Conservation (phyloP, 2,797 vertebrate genomes). For the Oceanodroma leucorhoa region DNA sequence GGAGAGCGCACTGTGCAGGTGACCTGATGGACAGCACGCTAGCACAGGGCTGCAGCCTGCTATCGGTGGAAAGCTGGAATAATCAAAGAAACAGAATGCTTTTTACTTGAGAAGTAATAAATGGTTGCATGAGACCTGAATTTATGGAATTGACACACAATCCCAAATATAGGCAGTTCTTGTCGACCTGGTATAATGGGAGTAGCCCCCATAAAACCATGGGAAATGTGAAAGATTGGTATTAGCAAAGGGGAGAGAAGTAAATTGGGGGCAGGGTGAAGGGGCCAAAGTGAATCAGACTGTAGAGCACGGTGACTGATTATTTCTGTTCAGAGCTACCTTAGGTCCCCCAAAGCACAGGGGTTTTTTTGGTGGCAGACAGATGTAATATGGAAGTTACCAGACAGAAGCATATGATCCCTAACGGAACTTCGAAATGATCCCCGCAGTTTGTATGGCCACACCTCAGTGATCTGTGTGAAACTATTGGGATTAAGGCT, state of each 20-base stretch:
- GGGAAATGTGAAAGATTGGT: accelerated
- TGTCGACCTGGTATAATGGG: neutral
- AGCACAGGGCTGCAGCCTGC: neutral
- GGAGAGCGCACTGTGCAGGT: accelerated
- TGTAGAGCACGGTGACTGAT: accelerated
- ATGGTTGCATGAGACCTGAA: neutral
- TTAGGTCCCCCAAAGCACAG: neutral
- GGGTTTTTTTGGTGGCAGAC: neutral
- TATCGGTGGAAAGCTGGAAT: accelerated
- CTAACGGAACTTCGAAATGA: neutral
- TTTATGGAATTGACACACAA: neutral
- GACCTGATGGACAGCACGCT: accelerated
- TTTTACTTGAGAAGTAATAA: neutral
- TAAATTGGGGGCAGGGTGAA: accelerated
- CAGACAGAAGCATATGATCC: neutral
- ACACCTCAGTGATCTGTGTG: neutral
- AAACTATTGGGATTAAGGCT: neutral
- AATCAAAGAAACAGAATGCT: neutral
- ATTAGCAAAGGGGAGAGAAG: neutral
- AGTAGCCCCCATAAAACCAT: neutral
- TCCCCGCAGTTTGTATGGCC: neutral
- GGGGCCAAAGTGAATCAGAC: neutral
- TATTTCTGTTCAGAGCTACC: neutral
- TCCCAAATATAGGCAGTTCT: neutral
- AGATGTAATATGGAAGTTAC: neutral